Evolutionary conservation across 1,140 invertebrate species (phyloP).

Genomic region (Acyrthosiphon pisum): DNA sequence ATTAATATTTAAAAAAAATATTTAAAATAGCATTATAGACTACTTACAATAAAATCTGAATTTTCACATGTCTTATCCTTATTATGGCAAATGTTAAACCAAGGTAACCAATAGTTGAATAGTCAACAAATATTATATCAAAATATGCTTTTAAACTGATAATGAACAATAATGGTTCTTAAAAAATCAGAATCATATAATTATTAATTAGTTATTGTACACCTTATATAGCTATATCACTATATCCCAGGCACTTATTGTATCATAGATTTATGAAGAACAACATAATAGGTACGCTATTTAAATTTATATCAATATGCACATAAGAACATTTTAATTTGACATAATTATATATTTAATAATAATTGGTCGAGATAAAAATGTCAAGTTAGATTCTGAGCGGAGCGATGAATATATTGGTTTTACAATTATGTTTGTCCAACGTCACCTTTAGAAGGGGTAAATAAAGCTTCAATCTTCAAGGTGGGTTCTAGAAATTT

Average conservation of each 20-base stretch:
- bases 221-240: neutral
- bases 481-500: neutral
- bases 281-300: neutral
- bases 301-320: neutral
- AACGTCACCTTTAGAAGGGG: neutral
- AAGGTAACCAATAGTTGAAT: no score
- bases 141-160: neutral
- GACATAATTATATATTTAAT: neutral
- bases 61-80: neutral
- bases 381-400: neutral
- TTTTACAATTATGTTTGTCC: neutral
- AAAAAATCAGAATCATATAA: neutral
- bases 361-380: neutral
- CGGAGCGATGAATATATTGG: neutral
- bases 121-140: neutral
- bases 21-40: neutral
- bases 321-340: neutral
- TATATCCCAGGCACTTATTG: neutral
- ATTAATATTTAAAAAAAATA: neutral
- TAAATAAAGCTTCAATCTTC: neutral
- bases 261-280: neutral
- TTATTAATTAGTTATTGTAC: neutral
- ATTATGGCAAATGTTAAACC: no score
- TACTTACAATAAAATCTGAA: neutral
- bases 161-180: neutral